Evolutionary conservation across 2,888 invertebrate species (phyloP).

Genomic region (Mallateleia sp.): DNA sequence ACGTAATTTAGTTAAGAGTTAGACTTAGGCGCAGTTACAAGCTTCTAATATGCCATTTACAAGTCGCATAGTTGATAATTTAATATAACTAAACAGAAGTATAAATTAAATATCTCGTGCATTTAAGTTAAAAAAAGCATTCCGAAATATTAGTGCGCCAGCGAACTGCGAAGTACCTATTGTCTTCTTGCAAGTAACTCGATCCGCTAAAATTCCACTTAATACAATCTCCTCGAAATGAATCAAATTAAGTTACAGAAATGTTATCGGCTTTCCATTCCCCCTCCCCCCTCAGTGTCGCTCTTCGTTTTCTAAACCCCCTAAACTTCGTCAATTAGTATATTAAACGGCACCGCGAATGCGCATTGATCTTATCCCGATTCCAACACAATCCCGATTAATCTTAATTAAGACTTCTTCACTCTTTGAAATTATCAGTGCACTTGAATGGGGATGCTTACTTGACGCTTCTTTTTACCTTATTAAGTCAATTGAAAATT

Average conservation of each 20-base stretch:
- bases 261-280: not conserved
- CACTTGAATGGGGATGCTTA: constrained; percentile 31
- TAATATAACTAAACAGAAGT: constrained; percentile 22
- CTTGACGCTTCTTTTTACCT: constrained; percentile 24
- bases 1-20: constrained; percentile 32
- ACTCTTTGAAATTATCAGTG: constrained; percentile 26
- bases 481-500: constrained; percentile 35
- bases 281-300: too few relatives aligned
- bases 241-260: constrained; percentile 19
- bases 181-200: not conserved
- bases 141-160: not conserved
- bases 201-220: not conserved
- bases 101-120: not conserved
- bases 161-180: constrained; percentile 8
- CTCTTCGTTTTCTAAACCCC: constrained; percentile 26
- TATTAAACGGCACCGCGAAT: constrained; percentile 54
- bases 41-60: constrained; percentile 41
- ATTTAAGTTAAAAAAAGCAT: not conserved
- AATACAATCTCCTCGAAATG: constrained; percentile 7
- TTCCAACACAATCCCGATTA: constrained; percentile 50
- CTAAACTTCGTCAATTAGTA: constrained; percentile 56
- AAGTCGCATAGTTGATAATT: constrained; percentile 30
- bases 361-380: constrained; percentile 46
- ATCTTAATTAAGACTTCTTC: constrained; percentile 56
- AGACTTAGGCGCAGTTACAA: constrained; percentile 19